Evolutionary conservation across 1,140 invertebrate species (phyloP).

Genomic region (Heliothis subflexa): DNA sequence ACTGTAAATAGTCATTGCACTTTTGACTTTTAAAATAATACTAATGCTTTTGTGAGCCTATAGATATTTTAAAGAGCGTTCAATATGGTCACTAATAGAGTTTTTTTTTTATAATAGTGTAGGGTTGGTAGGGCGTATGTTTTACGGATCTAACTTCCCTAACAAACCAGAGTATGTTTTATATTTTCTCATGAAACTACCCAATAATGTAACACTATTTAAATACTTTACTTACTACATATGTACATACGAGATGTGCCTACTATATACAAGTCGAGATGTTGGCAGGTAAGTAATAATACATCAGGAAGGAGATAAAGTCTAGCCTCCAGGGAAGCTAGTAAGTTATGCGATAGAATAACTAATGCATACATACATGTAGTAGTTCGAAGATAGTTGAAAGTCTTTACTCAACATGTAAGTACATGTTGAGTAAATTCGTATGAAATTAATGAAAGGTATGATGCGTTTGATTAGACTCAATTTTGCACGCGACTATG

Average conservation of each 20-base stretch:
- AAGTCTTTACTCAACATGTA: neutral
- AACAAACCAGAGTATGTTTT: no score
- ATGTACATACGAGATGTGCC: slow-evolving; percentile 1
- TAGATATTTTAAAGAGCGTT: no score
- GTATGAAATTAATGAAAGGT: neutral
- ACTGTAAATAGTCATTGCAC: no score
- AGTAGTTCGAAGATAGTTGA: slow-evolving; percentile 1
- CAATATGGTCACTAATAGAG: no score
- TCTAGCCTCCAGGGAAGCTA: slow-evolving; percentile 21
- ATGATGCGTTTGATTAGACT: neutral
- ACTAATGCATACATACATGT: slow-evolving; percentile 6
- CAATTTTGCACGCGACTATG: no score
- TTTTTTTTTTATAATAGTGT: no score
- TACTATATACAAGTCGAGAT: slow-evolving; percentile 16
- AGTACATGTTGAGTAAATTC: neutral
- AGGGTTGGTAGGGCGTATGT: no score
- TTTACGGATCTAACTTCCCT: no score
- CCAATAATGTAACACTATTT: neutral
- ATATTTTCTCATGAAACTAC: no score
- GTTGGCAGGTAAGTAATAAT: slow-evolving; percentile 35
- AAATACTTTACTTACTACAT: slow-evolving; percentile 20
- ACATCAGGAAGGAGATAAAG: slow-evolving; percentile 36
- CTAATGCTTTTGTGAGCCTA: no score
- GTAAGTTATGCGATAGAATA: slow-evolving; percentile 36
- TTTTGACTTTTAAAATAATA: no score